phyloP scores from a whole-genome alignment of 1,140 invertebrate species.

The Lasaia peninsularis region DNA sequence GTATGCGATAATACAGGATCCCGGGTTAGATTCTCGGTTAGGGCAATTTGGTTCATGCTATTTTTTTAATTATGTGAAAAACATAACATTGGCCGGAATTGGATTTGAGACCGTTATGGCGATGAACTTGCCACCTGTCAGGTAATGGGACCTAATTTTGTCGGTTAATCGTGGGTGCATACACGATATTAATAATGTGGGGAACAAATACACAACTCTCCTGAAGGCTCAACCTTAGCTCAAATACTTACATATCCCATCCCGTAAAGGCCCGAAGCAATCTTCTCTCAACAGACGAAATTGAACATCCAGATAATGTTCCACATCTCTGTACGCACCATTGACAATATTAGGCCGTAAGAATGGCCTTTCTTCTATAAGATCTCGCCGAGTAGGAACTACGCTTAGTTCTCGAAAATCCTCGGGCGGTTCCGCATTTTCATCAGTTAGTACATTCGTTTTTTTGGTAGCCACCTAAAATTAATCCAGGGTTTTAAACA shows the following conservation, averaged over 20 bases:
- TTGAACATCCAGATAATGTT: constrained; percentile 88
- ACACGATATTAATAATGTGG: too few relatives aligned
- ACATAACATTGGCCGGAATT: too few relatives aligned
- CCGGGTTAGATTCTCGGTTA: too few relatives aligned
- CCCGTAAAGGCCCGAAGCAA: constrained; percentile 80
- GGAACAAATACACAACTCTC: too few relatives aligned
- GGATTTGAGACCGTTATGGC: too few relatives aligned
- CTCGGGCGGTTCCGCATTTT: constrained; percentile 58
- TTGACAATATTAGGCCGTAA: constrained; percentile 79
- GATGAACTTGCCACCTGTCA: too few relatives aligned
- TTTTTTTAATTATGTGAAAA: too few relatives aligned
- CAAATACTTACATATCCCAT: constrained; percentile 66
- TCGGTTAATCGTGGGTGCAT: too few relatives aligned
- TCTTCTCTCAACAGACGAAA: constrained; percentile 88
- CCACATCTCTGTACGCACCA: constrained; percentile 79
- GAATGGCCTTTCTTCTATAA: constrained; percentile 55
- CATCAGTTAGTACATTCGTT: constrained; percentile 4
- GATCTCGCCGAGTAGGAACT: constrained; percentile 59
- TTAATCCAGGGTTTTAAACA: too few relatives aligned
- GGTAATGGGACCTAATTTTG: too few relatives aligned
- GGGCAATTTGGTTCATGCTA: too few relatives aligned
- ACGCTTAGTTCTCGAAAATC: constrained; percentile 69
- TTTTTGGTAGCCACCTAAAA: background rate
- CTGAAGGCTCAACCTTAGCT: background rate
- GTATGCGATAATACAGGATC: too few relatives aligned